phyloP scores from a whole-genome alignment of 2,113 vertebrate genomes.

The Lepisosteus osseus region DNA sequence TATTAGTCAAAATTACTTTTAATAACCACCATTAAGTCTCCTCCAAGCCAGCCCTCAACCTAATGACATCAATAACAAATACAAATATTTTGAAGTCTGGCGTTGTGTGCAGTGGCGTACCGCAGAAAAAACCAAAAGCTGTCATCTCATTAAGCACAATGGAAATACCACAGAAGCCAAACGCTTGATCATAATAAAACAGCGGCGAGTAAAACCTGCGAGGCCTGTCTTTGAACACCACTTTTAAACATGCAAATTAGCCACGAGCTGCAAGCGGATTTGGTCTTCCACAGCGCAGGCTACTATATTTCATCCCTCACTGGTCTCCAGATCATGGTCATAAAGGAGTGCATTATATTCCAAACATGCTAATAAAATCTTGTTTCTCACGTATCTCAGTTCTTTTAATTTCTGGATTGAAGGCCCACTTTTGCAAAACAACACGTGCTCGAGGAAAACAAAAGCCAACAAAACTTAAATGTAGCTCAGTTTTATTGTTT shows the following conservation, averaged over 20 bases:
- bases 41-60: slow-evolving; percentile 47
- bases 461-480: no score
- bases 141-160: slow-evolving; percentile 59
- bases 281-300: no score
- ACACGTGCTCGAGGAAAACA: no score
- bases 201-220: slow-evolving; percentile 46
- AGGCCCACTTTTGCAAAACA: no score
- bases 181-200: slow-evolving; percentile 51
- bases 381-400: no score
- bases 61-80: slow-evolving; percentile 53
- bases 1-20: slow-evolving; percentile 75
- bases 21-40: slow-evolving; percentile 68
- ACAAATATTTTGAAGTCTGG: neutral
- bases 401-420: no score
- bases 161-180: slow-evolving; percentile 53
- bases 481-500: no score
- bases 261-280: neutral
- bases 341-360: no score
- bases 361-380: no score
- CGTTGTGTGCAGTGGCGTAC: slow-evolving; percentile 43
- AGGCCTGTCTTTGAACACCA: neutral
- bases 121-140: slow-evolving; percentile 51
- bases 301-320: no score
- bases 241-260: neutral
- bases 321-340: no score